A percentile compares a stretch with the other conserved stretches of the same genome.
Conservation (phyloP, 2,113 vertebrate genomes). For the Calidris pugnax region DNA sequence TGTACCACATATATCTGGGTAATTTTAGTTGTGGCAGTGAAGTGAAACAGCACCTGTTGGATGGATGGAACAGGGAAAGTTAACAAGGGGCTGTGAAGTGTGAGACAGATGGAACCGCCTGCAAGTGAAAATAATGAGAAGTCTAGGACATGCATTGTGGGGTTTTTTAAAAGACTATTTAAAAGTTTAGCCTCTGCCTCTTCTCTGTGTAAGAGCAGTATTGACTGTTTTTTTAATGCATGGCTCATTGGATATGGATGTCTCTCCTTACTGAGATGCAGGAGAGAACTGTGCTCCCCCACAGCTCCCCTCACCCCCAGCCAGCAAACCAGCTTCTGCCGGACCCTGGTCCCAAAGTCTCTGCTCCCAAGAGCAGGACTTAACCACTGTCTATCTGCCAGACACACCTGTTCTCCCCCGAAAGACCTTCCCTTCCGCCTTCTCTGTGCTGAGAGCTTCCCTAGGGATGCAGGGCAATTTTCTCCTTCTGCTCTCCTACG, state of each 20-base stretch:
- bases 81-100: neutral
- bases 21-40: neutral
- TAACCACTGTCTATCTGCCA: neutral
- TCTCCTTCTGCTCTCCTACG: rapidly evolving
- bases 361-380: neutral
- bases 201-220: neutral
- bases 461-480: neutral
- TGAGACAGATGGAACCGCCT: neutral
- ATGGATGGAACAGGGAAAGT: neutral
- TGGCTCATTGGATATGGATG: neutral
- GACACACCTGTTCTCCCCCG: neutral
- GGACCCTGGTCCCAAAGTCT: neutral
- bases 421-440: neutral
- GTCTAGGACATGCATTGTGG: neutral
- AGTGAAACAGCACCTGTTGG: neutral
- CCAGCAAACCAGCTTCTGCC: neutral
- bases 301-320: neutral
- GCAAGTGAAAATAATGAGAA: neutral
- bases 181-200: neutral
- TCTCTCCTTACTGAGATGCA: neutral
- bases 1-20: neutral
- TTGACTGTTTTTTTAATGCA: neutral
- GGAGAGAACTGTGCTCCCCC: neutral
- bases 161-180: neutral
- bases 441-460: neutral